These are phyloP conservation scores for Chaetops frenatus DNA, from an alignment of 2,113 vertebrate genomes.

Conservation along the genomic window DNA sequence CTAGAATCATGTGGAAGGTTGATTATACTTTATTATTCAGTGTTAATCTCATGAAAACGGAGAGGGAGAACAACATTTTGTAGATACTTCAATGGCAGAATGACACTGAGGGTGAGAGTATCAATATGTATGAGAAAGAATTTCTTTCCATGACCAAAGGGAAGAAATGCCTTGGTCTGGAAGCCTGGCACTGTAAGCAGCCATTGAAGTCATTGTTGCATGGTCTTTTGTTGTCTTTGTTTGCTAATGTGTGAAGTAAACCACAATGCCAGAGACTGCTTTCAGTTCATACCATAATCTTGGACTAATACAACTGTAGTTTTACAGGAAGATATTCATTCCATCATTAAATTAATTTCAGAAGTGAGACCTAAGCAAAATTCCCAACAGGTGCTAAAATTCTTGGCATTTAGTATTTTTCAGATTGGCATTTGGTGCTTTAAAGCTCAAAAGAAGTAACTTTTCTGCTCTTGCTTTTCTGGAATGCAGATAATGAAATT, in stretches of 20 bases:
- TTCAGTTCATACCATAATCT: neutral
- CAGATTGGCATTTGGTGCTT: neutral
- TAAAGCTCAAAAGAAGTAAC: neutral
- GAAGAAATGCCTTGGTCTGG: neutral
- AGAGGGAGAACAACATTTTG: neutral
- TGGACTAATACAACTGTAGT: neutral
- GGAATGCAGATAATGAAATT: neutral
- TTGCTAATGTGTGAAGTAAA: neutral
- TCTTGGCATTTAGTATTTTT: neutral
- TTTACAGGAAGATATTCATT: neutral
- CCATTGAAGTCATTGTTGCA: neutral
- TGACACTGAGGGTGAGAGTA: neutral
- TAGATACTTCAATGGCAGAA: neutral
- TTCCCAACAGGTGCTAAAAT: neutral
- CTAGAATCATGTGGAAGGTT: neutral
- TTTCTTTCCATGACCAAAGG: neutral
- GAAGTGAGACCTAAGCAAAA: neutral
- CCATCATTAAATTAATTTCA: neutral
- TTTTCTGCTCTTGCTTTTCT: neutral
- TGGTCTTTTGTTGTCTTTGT: neutral
- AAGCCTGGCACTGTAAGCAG: neutral
- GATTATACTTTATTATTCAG: neutral
- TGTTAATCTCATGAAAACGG: neutral
- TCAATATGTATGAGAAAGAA: neutral
- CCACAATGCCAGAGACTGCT: neutral